Evolutionary conservation across 2,888 invertebrate genomes (phyloP).

Genomic region (Pyrrhosoma nymphula): DNA sequence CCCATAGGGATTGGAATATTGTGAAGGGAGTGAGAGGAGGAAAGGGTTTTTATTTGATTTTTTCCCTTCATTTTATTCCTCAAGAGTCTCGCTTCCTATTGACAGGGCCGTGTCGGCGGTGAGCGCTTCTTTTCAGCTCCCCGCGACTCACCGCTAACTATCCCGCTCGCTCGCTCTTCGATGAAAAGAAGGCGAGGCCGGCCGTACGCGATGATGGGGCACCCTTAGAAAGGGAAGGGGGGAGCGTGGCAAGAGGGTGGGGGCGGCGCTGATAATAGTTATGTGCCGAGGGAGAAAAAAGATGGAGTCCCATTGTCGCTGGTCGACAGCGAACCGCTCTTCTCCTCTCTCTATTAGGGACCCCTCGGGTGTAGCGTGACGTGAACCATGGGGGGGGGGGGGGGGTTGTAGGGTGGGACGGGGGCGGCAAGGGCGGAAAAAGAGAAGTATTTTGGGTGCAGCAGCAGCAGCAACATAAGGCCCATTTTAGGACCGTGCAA

Average conservation of each 20-base stretch:
- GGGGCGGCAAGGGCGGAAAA: background rate
- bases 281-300: background rate
- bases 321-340: background rate
- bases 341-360: background rate
- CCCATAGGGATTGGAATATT: background rate
- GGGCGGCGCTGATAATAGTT: conserved; percentile 8
- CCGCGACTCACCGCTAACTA: background rate
- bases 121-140: background rate
- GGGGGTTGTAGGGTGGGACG: background rate
- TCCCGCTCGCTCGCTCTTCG: background rate
- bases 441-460: background rate
- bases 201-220: background rate
- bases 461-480: too few relatives aligned
- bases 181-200: background rate
- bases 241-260: background rate
- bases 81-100: background rate
- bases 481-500: too few relatives aligned
- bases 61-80: background rate
- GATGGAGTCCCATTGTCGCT: background rate
- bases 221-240: background rate
- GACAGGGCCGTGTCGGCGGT: background rate
- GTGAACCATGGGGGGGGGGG: too few relatives aligned
- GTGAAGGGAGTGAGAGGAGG: background rate
- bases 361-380: too few relatives aligned
- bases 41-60: background rate